phyloP scores from a whole-genome alignment of 2,797 vertebrate species.

The Cossypha caffra region DNA sequence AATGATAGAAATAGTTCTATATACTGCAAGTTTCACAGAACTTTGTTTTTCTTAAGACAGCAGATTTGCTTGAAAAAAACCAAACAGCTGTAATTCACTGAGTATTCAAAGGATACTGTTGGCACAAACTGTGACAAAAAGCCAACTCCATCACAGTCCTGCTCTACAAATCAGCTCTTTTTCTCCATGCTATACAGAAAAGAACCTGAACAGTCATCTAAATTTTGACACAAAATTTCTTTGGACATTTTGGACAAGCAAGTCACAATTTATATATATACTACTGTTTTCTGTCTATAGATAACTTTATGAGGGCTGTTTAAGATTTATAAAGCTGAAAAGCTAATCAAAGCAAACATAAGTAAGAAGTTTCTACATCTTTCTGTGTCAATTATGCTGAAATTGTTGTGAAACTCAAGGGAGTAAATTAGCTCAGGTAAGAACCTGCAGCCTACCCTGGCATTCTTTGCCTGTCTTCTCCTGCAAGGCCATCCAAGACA shows the following conservation, averaged over 20 bases:
- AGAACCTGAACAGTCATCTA: neutral
- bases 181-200: neutral
- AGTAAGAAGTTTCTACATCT: neutral
- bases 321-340: neutral
- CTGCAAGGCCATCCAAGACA: neutral
- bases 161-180: neutral
- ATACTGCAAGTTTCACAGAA: neutral
- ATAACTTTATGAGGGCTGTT: neutral
- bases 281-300: neutral
- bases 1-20: neutral
- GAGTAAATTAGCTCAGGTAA: neutral
- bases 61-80: neutral
- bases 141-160: accelerated
- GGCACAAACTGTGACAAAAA: neutral
- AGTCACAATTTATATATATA: neutral
- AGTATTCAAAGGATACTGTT: neutral
- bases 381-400: neutral
- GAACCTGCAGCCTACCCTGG: neutral
- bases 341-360: neutral
- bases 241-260: neutral
- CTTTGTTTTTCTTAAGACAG: neutral
- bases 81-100: neutral
- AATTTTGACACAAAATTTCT: neutral
- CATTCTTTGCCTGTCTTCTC: neutral
- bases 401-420: neutral